Evolutionary conservation across 2,888 invertebrate species (phyloP), one percentile per base, ranked within the genome.

Genomic region (Drosophila differens): DNA sequence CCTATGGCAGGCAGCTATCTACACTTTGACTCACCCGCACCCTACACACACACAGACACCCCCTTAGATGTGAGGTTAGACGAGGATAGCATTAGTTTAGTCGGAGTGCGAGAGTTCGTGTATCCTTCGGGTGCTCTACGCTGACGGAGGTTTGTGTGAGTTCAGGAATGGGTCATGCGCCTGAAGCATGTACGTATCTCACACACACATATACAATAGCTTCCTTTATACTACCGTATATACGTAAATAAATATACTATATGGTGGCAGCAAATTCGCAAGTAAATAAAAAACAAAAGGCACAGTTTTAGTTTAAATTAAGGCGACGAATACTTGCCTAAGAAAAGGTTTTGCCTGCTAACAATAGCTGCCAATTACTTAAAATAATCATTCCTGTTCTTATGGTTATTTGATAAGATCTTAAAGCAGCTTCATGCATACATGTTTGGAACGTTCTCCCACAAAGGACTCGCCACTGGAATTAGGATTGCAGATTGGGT

Each of bases 151-250:
- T 74, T 82, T 82, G 76, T 68, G 67, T 64, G 81, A 83, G 92
- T 91, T 91, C 90, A 91, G 89, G 88, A 91, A 89, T 86, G 89
- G 91, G 91, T 92, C 91, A 92, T 92, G 91, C 92, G 91, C 91
- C 85, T 85, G 83, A 62, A 83, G 81, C 84, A 70, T 70, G 62
- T 68, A 75, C 75, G 65, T 72, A 68, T 82, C 67, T 71, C 67
- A 71, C 67, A 60, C 51, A 64, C 54, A 76, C 76, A 80, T 41
- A 66, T 60, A 76, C 61, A 79, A 57, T 22, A 70, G 60, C 47
- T 57, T 67, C 22, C 57, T 37, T 60, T 70, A 65, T 65, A 10
- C 25, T 51, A 53, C 33, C 37, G 32, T 32, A 5, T 32, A 16
- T 28, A 57, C 12, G 28, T 28, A 33, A 22, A 35, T 25, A 39